A percentile compares a stretch with the other conserved stretches of the same genome.
Conservation (phyloP, 1,140 invertebrate genomes). For the Drosophila sechellia region DNA sequence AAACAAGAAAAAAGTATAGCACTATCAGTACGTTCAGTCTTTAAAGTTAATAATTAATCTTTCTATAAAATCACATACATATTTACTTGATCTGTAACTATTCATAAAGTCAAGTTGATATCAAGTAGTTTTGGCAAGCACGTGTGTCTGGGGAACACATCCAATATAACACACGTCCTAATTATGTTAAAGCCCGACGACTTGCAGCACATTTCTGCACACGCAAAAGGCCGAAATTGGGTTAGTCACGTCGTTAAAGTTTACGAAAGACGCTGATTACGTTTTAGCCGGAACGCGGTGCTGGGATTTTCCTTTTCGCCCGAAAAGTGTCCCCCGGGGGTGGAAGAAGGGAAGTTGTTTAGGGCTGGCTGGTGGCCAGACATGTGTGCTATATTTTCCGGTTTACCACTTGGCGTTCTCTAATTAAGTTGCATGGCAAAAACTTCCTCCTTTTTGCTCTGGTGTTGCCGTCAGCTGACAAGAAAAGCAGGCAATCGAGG, state of each 20-base stretch:
- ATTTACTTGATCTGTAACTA: background rate
- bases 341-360: background rate
- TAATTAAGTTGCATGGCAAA: conserved; percentile 79
- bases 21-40: background rate
- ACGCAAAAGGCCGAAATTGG: conserved; percentile 37
- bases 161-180: conserved; percentile 50
- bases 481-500: conserved; percentile 46
- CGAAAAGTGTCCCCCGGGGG: conserved; percentile 37
- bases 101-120: background rate
- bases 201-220: conserved; percentile 17
- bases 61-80: background rate
- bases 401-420: conserved; percentile 75
- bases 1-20: too few species aligned
- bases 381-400: conserved; percentile 74
- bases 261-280: conserved; percentile 67
- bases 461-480: conserved; percentile 56
- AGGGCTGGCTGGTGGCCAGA: conserved; percentile 35
- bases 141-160: background rate
- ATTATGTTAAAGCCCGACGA: conserved; percentile 58
- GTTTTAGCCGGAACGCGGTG: conserved; percentile 61
- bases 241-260: conserved; percentile 75
- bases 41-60: background rate
- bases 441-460: conserved; percentile 44
- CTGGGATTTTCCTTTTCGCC: conserved; percentile 50
- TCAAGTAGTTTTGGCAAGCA: background rate